phyloP scores from a whole-genome alignment of 2,113 vertebrate genomes.

The Campylomormyrus numenius region DNA sequence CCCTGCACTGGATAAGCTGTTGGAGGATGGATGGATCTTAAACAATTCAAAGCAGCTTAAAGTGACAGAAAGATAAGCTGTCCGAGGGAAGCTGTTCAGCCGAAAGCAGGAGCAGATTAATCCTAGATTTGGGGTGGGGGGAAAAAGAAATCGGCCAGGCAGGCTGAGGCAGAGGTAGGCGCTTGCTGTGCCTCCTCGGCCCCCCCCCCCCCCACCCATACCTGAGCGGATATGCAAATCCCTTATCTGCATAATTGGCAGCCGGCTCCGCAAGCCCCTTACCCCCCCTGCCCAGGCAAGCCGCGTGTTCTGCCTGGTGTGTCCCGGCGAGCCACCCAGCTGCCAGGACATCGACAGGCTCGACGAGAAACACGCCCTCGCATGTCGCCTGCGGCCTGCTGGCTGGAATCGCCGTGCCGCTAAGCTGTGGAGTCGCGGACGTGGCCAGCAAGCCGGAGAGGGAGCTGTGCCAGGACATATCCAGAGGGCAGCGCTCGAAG shows the following conservation, averaged over 20 bases:
- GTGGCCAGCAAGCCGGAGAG: not conserved
- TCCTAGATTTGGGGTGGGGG: not conserved
- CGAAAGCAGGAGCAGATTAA: not conserved
- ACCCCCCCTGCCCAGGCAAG: slow-evolving; percentile 29
- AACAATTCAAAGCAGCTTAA: slow-evolving; percentile 4
- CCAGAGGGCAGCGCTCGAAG: not conserved
- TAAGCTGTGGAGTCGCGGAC: not conserved
- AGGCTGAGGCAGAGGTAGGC: not conserved
- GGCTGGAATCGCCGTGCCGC: not conserved
- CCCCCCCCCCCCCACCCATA: not conserved
- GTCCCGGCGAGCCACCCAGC: slow-evolving; percentile 29
- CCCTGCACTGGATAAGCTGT: not conserved
- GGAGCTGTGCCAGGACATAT: not conserved
- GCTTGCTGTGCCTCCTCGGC: not conserved
- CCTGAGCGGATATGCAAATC: slow-evolving; percentile 31
- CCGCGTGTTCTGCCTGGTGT: slow-evolving; percentile 28
- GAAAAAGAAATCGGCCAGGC: not conserved
- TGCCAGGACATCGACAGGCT: slow-evolving; percentile 44
- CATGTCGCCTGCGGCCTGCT: not conserved
- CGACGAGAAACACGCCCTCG: not conserved
- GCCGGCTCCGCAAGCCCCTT: not conserved
- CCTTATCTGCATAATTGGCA: slow-evolving; percentile 28
- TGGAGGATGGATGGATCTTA: not conserved
- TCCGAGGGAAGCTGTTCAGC: not conserved
- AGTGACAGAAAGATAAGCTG: not conserved